phyloP scores from a whole-genome alignment of 2,888 invertebrate species.

The Druceiella hillmani region DNA sequence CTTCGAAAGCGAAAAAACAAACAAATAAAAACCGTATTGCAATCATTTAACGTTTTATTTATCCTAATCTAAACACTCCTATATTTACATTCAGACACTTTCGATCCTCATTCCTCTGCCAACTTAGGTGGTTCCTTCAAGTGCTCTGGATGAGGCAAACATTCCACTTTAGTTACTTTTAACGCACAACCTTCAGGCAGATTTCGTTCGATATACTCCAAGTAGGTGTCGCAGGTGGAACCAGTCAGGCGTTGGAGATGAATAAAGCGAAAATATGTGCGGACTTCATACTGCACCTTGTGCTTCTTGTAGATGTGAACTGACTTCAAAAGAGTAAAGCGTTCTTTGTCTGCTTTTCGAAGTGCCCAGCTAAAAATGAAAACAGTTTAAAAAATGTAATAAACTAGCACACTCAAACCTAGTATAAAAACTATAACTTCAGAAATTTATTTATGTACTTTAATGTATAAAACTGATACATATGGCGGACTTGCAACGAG shows the following conservation, averaged over 20 bases:
- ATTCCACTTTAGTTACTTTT: slow-evolving; percentile 77
- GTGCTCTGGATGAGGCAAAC: slow-evolving; percentile 52
- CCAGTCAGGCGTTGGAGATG: slow-evolving; percentile 83
- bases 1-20: too few relatives aligned
- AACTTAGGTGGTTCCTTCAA: slow-evolving; percentile 43
- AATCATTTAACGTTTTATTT: too few relatives aligned
- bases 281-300: slow-evolving; percentile 89
- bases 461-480: too few relatives aligned
- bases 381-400: too few relatives aligned
- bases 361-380: slow-evolving; percentile 62
- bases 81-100: too few relatives aligned
- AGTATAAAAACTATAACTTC: too few relatives aligned
- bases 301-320: slow-evolving; percentile 92
- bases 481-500: too few relatives aligned
- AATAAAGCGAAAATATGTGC: slow-evolving; percentile 86
- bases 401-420: too few relatives aligned
- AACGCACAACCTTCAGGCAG: slow-evolving; percentile 96
- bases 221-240: slow-evolving; percentile 90
- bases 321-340: slow-evolving; percentile 78
- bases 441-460: too few relatives aligned
- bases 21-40: too few relatives aligned
- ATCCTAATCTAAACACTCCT: too few relatives aligned
- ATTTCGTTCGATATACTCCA: slow-evolving; percentile 95
- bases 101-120: too few relatives aligned
- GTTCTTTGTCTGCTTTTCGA: slow-evolving; percentile 66